A percentile compares a stretch with the other conserved stretches of the same genome.
Conservation (phyloP, 2,797 vertebrate species). For the Sebastolobus altivelis region DNA sequence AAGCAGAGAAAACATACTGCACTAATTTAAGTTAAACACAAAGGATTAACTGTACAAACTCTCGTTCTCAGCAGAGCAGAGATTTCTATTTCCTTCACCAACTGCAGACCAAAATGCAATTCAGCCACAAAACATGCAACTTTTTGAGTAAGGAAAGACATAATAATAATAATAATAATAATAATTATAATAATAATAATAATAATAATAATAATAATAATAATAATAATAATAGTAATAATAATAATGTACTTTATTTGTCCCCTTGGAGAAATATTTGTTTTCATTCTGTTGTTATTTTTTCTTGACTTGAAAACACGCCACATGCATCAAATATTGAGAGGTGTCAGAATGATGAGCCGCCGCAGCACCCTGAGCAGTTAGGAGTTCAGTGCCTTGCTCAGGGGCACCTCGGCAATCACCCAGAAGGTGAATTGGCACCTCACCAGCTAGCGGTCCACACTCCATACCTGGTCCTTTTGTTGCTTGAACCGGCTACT, state of each 20-base stretch:
- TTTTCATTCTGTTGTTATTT: not conserved
- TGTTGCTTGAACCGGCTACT: not conserved
- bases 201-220: not conserved
- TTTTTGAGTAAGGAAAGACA: not conserved
- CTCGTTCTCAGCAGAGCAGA: not conserved
- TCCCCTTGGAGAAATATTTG: not conserved
- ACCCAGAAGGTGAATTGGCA: not conserved
- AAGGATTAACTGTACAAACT: not conserved
- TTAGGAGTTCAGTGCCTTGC: not conserved
- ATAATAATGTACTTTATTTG: not conserved
- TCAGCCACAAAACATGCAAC: not conserved
- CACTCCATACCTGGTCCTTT: not conserved
- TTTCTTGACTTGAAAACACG: fast-evolving
- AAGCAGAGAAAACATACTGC: not conserved
- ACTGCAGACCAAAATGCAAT: not conserved
- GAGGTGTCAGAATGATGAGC: not conserved
- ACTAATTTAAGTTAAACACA: not conserved
- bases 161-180: not conserved
- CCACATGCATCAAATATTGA: not conserved
- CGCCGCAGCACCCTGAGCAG: fast-evolving
- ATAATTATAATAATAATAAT: too few relatives aligned
- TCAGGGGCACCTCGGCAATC: not conserved
- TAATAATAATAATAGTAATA: too few relatives aligned
- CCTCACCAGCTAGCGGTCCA: not conserved
- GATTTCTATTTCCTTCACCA: conserved; percentile 1